phyloP scores from a whole-genome alignment of 2,113 vertebrate species.

The Megaleporinus macrocephalus region DNA sequence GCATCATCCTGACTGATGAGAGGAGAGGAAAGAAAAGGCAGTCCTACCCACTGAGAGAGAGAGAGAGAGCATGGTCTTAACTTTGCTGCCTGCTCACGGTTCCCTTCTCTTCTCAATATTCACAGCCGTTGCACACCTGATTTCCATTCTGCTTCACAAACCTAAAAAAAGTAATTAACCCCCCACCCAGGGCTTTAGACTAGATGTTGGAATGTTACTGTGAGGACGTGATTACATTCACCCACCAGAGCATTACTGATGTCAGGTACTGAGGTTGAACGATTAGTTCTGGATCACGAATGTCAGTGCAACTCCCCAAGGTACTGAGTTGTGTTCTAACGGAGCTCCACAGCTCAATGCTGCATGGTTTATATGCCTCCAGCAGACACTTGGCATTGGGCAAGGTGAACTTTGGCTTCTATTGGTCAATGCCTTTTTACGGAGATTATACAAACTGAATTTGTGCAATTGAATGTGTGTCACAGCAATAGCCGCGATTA shows the following conservation, averaged over 20 bases:
- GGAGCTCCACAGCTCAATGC: too few species aligned
- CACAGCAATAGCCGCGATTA: too few species aligned
- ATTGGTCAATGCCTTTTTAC: not conserved
- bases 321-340: too few species aligned
- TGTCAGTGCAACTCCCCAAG: not conserved
- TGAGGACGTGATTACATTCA: too few species aligned
- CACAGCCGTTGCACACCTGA: not conserved
- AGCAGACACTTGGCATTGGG: not conserved
- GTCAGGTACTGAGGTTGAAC: too few species aligned
- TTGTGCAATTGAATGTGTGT: not conserved
- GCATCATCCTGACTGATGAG: too few species aligned
- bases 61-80: not conserved
- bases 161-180: too few species aligned
- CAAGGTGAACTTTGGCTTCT: not conserved
- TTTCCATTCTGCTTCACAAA: not conserved
- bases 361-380: not conserved
- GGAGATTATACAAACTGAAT: not conserved
- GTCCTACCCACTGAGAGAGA: too few species aligned
- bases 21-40: too few species aligned
- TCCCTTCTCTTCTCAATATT: not conserved
- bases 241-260: too few species aligned
- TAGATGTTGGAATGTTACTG: too few species aligned
- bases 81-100: not conserved
- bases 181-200: too few species aligned
- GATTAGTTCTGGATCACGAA: not conserved